phyloP scores from a whole-genome alignment of 1,140 invertebrate genomes.

The Cecropterus lyciades region DNA sequence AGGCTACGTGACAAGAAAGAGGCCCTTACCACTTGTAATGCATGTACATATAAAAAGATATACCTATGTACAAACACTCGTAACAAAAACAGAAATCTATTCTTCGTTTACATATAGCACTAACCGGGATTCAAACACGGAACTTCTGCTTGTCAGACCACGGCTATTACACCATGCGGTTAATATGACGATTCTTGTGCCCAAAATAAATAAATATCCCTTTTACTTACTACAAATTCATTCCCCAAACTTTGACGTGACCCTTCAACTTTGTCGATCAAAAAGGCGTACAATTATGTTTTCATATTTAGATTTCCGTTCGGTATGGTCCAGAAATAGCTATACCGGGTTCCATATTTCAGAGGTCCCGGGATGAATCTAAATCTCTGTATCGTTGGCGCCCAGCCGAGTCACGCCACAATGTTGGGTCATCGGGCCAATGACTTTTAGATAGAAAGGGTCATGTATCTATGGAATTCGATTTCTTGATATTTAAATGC shows the following conservation, averaged over 20 bases:
- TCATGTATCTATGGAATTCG: constrained; percentile 8
- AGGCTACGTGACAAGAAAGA: too few species aligned
- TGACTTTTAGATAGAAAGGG: constrained; percentile 46
- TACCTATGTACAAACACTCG: too few species aligned
- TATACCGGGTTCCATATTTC: constrained; percentile 49
- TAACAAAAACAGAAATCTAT: too few species aligned
- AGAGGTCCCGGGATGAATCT: constrained; percentile 51
- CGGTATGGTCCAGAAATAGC: constrained; percentile 49
- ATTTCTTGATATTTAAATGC: constrained; percentile 3
- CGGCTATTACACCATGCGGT: too few species aligned
- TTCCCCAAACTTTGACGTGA: constrained; percentile 11
- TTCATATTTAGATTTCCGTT: constrained; percentile 8
- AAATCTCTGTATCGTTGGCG: constrained; percentile 60
- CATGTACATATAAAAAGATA: too few species aligned
- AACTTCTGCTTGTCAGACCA: too few species aligned
- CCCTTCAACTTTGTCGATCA: constrained; percentile 17
- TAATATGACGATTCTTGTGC: too few species aligned
- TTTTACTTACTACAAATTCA: constrained; percentile 2
- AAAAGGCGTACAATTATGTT: constrained; percentile 10
- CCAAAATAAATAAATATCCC: background rate
- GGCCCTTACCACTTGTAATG: too few species aligned
- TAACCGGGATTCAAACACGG: too few species aligned
- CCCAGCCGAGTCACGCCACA: constrained; percentile 40
- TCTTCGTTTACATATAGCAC: too few species aligned
- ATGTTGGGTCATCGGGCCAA: constrained; percentile 46